These are phyloP conservation scores for Antrozous pallidus DNA, from an alignment of 2,797 vertebrate species.

Conservation along the genomic window DNA sequence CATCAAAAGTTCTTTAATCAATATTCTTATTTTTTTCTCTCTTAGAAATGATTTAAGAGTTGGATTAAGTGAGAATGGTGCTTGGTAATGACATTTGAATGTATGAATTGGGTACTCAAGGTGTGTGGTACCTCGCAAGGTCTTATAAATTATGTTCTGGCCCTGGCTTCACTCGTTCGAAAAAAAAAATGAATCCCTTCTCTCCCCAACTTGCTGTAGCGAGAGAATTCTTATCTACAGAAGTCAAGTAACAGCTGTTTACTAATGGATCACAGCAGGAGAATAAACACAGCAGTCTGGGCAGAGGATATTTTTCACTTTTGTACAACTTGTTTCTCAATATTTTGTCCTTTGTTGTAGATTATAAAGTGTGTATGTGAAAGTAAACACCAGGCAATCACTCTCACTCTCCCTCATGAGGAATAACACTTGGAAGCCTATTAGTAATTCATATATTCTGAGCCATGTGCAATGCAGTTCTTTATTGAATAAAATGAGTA, in stretches of 20 bases:
- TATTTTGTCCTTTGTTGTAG: constrained; percentile 63
- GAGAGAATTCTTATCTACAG: constrained; percentile 52
- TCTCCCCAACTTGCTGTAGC: not conserved
- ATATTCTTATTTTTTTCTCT: not conserved
- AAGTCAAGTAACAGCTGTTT: constrained; percentile 59
- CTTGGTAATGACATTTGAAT: constrained; percentile 9
- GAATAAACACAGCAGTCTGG: constrained; percentile 60
- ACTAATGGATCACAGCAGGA: constrained; percentile 47
- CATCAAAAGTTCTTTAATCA: not conserved
- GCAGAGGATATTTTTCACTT: constrained; percentile 61
- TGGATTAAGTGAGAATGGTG: constrained; percentile 40
- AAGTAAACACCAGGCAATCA: constrained; percentile 67
- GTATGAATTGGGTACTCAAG: not conserved
- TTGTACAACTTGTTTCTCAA: constrained; percentile 66
- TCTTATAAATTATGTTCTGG: constrained; percentile 32
- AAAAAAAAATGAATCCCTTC: not conserved
- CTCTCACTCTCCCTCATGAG: constrained; percentile 53
- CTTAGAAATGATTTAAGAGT: not conserved
- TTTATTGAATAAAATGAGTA: constrained; percentile 71
- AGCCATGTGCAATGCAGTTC: constrained; percentile 44
- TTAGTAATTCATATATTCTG: constrained; percentile 75
- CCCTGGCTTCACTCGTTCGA: constrained; percentile 3
- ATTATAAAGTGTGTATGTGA: constrained; percentile 58
- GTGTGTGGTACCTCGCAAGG: not conserved
- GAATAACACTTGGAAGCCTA: constrained; percentile 63